These are phyloP conservation scores for Pseudococcus viburni DNA, from an alignment of 2,888 invertebrate species.

Conservation along the genomic window DNA sequence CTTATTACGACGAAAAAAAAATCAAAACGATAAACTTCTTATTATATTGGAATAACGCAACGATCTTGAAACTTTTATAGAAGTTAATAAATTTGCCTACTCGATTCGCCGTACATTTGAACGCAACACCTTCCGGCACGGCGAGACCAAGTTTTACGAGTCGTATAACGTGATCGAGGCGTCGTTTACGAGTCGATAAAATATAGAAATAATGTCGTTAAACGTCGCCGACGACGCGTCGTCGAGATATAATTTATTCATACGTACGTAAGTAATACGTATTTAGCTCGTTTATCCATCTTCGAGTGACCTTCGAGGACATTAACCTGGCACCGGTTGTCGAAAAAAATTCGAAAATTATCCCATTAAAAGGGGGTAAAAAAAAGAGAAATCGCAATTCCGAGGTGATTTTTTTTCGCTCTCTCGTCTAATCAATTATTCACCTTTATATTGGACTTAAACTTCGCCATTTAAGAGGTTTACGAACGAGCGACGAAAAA, in stretches of 20 bases:
- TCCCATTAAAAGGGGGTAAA: background rate
- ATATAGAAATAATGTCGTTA: too few species aligned
- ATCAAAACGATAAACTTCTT: too few species aligned
- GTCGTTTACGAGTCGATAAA: too few species aligned
- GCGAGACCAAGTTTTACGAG: background rate
- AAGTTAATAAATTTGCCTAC: background rate
- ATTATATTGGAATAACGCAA: too few species aligned
- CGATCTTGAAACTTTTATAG: too few species aligned
- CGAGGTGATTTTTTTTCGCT: background rate
- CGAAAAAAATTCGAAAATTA: background rate
- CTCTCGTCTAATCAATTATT: conserved; percentile 15
- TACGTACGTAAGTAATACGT: background rate
- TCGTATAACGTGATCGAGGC: too few species aligned
- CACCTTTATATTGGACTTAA: background rate
- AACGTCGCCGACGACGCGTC: too few species aligned
- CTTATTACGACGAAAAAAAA: too few species aligned
- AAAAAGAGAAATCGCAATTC: background rate
- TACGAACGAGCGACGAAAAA: background rate
- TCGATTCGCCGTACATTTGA: too few species aligned
- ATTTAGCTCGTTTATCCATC: background rate
- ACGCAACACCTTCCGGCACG: background rate
- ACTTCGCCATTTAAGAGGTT: conserved; percentile 11
- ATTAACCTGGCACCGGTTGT: background rate
- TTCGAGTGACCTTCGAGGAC: background rate
- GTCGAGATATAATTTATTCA: background rate